A percentile compares a stretch with the other conserved stretches of the same genome.
Conservation (phyloP, 1,140 invertebrate genomes). For the Zaprionus vittiger region DNA sequence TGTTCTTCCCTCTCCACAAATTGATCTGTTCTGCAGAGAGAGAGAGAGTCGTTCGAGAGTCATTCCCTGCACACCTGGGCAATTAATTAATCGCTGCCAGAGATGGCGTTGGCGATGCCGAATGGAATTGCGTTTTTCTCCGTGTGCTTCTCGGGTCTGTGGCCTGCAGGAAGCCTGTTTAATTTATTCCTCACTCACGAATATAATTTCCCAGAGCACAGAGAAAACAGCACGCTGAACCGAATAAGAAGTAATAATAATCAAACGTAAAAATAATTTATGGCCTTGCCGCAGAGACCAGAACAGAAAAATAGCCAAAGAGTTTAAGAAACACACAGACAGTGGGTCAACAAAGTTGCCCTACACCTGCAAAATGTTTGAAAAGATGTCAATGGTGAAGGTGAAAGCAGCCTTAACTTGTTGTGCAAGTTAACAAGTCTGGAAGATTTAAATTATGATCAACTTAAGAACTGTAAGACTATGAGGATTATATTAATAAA, state of each 20-base stretch:
- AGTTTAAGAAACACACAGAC: slow-evolving; percentile 17
- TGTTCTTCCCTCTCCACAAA: neutral
- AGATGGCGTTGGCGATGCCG: neutral
- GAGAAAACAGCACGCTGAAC: slow-evolving; percentile 39
- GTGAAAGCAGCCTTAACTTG: neutral
- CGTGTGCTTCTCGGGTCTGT: neutral
- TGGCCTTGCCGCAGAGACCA: slow-evolving; percentile 53
- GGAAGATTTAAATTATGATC: no score
- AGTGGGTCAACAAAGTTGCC: neutral
- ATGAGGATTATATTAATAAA: no score
- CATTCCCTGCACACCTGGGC: slow-evolving; percentile 14
- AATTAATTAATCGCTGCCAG: slow-evolving; percentile 25
- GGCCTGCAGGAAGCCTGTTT: slow-evolving; percentile 54
- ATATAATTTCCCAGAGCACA: slow-evolving; percentile 36
- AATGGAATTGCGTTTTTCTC: slow-evolving; percentile 11
- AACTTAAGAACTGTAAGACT: no score
- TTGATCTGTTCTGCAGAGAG: neutral
- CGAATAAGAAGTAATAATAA: slow-evolving; percentile 78
- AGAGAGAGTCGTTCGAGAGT: neutral
- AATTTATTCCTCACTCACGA: slow-evolving; percentile 75
- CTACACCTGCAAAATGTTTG: neutral
- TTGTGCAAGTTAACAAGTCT: no score
- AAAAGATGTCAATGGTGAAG: neutral
- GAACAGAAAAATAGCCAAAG: slow-evolving; percentile 28
- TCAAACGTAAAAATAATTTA: slow-evolving; percentile 81